phyloP scores from a whole-genome alignment of 2,797 vertebrate species.

The Strix occidentalis region DNA sequence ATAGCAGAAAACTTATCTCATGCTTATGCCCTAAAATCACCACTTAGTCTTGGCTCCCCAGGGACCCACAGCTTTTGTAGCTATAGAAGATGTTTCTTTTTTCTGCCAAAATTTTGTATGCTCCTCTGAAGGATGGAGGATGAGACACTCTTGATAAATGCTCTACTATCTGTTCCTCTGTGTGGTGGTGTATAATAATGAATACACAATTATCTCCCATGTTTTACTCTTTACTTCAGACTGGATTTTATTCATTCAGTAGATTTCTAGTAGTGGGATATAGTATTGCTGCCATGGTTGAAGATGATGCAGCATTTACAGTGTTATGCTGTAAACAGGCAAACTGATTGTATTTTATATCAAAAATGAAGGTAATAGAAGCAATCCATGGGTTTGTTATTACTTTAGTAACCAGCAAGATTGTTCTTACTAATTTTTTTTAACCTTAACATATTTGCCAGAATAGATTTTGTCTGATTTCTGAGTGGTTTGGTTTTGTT shows the following conservation, averaged over 20 bases:
- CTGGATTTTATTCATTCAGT: not conserved
- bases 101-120: not conserved
- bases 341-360: not conserved
- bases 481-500: not conserved
- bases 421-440: not conserved
- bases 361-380: not conserved
- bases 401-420: not conserved
- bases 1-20: not conserved
- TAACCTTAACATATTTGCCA: not conserved
- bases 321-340: not conserved
- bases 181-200: rapidly evolving
- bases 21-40: not conserved
- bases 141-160: not conserved
- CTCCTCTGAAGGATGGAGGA: not conserved
- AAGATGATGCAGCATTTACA: not conserved
- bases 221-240: not conserved
- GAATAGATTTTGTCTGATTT: not conserved
- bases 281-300: not conserved
- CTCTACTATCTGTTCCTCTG: not conserved
- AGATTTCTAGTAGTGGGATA: not conserved
- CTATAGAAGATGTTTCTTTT: not conserved
- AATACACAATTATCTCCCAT: not conserved
- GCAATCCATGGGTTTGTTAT: not conserved
- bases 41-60: not conserved
- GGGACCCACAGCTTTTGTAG: not conserved